Conservation (phyloP, 1,140 invertebrate species). For the Thaumetopoea pityocampa region DNA sequence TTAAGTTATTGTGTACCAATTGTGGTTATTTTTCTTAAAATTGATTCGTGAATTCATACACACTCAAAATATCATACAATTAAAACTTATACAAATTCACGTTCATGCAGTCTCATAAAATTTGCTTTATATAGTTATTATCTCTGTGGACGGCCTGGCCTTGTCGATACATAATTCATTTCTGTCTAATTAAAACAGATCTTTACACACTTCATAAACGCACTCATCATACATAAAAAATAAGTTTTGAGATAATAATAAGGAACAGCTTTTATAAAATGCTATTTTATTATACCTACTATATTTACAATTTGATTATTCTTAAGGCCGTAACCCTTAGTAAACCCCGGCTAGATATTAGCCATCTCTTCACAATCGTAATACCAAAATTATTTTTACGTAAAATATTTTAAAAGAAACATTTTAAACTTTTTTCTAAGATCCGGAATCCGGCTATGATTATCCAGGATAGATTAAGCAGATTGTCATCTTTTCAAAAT, state of each 20-base stretch:
- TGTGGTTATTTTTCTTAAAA: constrained; percentile 2
- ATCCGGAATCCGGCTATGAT: too few relatives aligned
- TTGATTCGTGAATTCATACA: constrained; percentile 4
- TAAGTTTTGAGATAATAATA: constrained; percentile 14
- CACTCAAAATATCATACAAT: constrained; percentile 5
- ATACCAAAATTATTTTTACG: too few relatives aligned
- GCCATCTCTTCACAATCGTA: too few relatives aligned
- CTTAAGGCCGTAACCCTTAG: too few relatives aligned
- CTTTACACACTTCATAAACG: constrained; percentile 12
- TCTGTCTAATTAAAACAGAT: constrained; percentile 19
- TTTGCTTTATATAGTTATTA: constrained; percentile 46
- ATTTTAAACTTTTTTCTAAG: too few relatives aligned
- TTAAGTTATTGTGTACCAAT: too few relatives aligned
- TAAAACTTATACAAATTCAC: constrained; percentile 15
- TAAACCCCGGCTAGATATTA: too few relatives aligned
- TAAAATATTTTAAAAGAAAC: too few relatives aligned
- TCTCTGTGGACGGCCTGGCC: constrained; percentile 67
- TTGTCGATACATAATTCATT: constrained; percentile 25
- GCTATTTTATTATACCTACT: constrained; percentile 10
- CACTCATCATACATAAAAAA: too few relatives aligned
- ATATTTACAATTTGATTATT: constrained; percentile 20
- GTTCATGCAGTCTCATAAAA: constrained; percentile 47
- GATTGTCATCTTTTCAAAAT: too few relatives aligned
- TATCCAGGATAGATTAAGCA: too few relatives aligned
- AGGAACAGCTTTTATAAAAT: constrained; percentile 11